Evolutionary conservation across 23 tunicate species (phyloP), one percentile per base, ranked within the genome.

Genomic region (Trididemnum clinides): DNA sequence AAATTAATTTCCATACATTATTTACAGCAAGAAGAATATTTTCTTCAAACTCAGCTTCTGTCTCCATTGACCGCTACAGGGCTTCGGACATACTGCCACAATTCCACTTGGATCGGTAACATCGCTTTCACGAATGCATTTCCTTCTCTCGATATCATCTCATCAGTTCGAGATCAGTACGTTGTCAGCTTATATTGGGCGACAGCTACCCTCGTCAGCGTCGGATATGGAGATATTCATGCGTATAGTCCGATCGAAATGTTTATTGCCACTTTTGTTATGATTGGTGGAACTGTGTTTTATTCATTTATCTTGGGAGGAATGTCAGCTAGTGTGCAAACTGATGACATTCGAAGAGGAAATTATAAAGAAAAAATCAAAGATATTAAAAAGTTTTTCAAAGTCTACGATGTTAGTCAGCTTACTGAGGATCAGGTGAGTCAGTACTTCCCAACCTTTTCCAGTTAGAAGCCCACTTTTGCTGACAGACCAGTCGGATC

Each of bases 351-450:
- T 0, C 51, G 81, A 30, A 35, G 98, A 38, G 98, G 90, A 37
- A 82, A 66, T 21, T 94, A 89, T 82, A 89, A 85, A 66, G 90
- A 82, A 51, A 63, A 81, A 32, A 26, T 94, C n/a, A 49, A 82
- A 22, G 94, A 94, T 85, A 94, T 94, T 44, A 34, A 59, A 34
- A 89, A 89, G 65, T 94, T 94, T 39, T 94, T 94, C 88, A 94
- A 94, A 27, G 85, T 94, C 15, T 89, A 94, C 64, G 81, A 94
- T 25, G 90, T 94, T 27, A 73, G 64, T 23, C 74, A 94, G 51
- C 85, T 76, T 20, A 94, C 91, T 23, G 83, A 81, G 64, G 33
- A 80, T 37, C 95, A 94, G 88, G 98, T 94, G 26, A 78, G 66
- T 10, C 22, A 10, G 20, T 25, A 10, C 22, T n/a, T 19, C 25